Conservation (phyloP, 2,113 vertebrate genomes). For the Megaceryle torquata region DNA sequence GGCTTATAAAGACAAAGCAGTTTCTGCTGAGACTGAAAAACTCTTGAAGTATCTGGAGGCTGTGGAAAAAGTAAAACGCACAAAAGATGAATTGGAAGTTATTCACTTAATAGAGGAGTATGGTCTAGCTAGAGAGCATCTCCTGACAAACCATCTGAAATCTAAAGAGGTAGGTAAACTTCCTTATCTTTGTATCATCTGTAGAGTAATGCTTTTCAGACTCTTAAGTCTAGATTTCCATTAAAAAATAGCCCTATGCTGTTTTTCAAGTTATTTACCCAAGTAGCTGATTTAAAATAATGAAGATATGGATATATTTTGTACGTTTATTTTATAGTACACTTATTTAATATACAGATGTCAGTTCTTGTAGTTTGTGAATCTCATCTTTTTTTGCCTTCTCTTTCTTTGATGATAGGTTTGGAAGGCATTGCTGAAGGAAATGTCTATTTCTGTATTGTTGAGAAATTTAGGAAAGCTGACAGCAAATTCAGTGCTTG, state of each 20-base stretch:
- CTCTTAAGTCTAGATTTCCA: neutral
- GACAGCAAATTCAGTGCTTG: conserved; percentile 84
- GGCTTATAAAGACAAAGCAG: conserved; percentile 83
- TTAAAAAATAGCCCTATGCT: neutral
- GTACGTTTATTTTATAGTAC: neutral
- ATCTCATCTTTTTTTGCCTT: neutral
- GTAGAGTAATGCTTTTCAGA: neutral
- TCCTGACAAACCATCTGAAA: conserved; percentile 88
- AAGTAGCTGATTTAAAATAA: neutral
- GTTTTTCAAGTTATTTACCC: neutral
- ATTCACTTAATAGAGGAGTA: conserved; percentile 90
- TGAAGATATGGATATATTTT: neutral
- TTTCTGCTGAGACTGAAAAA: conserved; percentile 82
- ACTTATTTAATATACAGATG: neutral
- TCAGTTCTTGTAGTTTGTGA: neutral
- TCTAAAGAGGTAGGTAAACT: conserved; percentile 84
- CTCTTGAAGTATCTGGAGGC: conserved; percentile 88
- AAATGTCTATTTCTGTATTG: conserved; percentile 87
- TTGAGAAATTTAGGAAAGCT: conserved; percentile 88
- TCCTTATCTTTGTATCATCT: neutral
- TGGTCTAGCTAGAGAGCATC: conserved; percentile 86
- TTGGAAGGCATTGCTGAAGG: conserved; percentile 89
- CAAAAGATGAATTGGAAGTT: conserved; percentile 88
- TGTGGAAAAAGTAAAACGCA: conserved; percentile 89
- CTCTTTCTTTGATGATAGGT: conserved; percentile 68